Base-by-base conservation (phyloP, 2,113 vertebrate genomes). In the Lampris megalopsis region DNA sequence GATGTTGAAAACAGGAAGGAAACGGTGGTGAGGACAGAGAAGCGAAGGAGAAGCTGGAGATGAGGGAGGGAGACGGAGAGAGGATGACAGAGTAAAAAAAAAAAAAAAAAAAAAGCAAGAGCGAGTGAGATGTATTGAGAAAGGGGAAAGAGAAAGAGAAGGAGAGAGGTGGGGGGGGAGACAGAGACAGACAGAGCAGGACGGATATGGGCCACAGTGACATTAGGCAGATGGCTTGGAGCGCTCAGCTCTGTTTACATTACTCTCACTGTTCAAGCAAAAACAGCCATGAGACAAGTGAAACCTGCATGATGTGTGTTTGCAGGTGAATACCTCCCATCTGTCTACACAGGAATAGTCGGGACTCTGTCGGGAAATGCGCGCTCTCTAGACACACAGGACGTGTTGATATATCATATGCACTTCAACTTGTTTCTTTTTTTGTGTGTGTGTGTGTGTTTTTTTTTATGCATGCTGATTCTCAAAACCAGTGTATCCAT, bases 211-310 rank as follows among this genome's bases (percentile, higher is more conserved):
- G 89, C 87, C 87, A 87, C 83, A 85, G 89, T 90, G 91, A 94
- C 92, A 92, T 91, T 90, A 92, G 88, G 90, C 94, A 94, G 93
- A 94, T 93, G 93, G 92, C 90, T 90, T 73, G 43, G 36, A 88
- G 87, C 68, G 83, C 88, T 86, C 77, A 71, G 88, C 84, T 92
- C 89, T 94, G 92, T 94, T 94, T 93, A 92, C 93, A 88, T 91
- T 93, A 81, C 87, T 86, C 87, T 91, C 86, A 86, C 93, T 93
- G 89, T 92, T 92, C 89, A 94, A 93, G 92, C 90, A 93, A 91
- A 90, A 92, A 77, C 87, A 88, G 86, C 58, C 82, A 63, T 4
- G 56, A 86, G 86, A 83, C 82, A 76, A 87, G 78, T 77, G 66
- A 79, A 80, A 78, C 83, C 78, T 76, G 85, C 77, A 62, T 13